Base-by-base conservation (phyloP, 1,140 invertebrate species). In the Hylaeus volcanicus region DNA sequence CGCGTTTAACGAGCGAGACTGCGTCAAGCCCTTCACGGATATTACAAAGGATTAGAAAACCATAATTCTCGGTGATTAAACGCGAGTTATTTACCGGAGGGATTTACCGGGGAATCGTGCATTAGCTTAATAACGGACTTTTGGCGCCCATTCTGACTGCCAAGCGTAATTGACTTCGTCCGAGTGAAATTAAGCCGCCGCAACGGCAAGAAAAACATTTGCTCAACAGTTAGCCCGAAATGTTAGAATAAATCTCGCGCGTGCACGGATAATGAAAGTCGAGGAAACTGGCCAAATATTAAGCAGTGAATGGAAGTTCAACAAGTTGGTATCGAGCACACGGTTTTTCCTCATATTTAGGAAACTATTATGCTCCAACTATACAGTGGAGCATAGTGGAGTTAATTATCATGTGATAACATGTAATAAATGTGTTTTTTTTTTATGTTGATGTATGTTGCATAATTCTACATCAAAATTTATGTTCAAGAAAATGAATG, bases 41-140 rank as follows among this genome's bases (percentile, higher is more conserved):
- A 74, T 48, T 48, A 26, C 39, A 39, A 53, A 68, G 80, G 75
- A 82, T 82, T 79, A 82, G 80, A 72, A 82, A 82, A 82, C 68
- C 75, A 79, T 82, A 82, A 82, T 79, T 82, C 65, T 53, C 63
- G 51, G 26, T 51, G 65, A 69, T 81, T 76, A 81, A 76, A 69
- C 41, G 26, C 39, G 55, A 43, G 14, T 70, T 76, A 76, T 81
- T 76, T 81, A 68, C 39, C 1, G 72, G 5, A 56, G 5, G 56
- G 56, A 55, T 78, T 69, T 64, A 15, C 37, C 14, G 3, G 5
- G 12, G 63, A n/a, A 41, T 56, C 45, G 14, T 26, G 69, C 53
- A 61, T 14, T 11, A 63, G 58, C 45, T 53, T 64, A 72, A 72
- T 72, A 63, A 71, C 69, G 53, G 8, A 2, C 2, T 5, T 26